Percentiles rank a stretch among this genome's conserved stretches.
phyloP scores from a whole-genome alignment of 2,113 vertebrate genomes.

The Nematolebias whitei region DNA sequence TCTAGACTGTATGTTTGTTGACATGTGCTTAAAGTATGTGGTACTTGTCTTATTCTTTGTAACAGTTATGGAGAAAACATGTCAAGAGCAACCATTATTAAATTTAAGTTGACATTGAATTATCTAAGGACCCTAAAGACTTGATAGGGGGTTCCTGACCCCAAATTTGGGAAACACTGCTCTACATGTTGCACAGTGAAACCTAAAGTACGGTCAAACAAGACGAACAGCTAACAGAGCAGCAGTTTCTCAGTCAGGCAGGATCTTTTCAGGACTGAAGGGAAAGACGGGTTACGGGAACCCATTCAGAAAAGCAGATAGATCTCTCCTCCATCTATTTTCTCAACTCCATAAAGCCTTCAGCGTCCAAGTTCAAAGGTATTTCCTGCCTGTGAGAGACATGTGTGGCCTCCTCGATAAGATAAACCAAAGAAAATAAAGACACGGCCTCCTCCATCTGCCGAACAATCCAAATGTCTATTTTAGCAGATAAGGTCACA shows the following conservation, averaged over 20 bases:
- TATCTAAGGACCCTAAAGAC: too few relatives aligned
- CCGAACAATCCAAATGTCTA: constrained; percentile 50
- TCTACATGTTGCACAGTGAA: too few relatives aligned
- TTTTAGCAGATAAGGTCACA: constrained; percentile 54
- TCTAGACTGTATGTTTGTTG: too few relatives aligned
- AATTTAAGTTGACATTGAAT: too few relatives aligned
- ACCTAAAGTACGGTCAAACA: background rate
- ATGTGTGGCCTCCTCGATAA: constrained; percentile 35
- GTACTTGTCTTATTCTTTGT: too few relatives aligned
- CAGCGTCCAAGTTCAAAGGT: constrained; percentile 46
- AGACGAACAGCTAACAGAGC: background rate
- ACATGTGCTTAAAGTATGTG: too few relatives aligned
- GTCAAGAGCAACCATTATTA: too few relatives aligned
- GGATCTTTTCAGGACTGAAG: constrained; percentile 7
- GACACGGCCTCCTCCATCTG: constrained; percentile 19
- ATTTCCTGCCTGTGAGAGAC: constrained; percentile 43
- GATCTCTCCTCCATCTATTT: constrained; percentile 37
- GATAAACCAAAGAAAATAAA: constrained; percentile 42
- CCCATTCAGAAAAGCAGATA: constrained; percentile 20
- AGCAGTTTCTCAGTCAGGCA: background rate
- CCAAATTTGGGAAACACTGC: too few relatives aligned
- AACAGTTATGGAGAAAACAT: too few relatives aligned
- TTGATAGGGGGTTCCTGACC: too few relatives aligned
- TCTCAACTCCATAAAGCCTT: constrained; percentile 43
- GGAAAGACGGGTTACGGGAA: background rate